These are phyloP conservation scores for Poicephalus meyeri DNA, from an alignment of 2,113 vertebrate species.

Conservation along the genomic window DNA sequence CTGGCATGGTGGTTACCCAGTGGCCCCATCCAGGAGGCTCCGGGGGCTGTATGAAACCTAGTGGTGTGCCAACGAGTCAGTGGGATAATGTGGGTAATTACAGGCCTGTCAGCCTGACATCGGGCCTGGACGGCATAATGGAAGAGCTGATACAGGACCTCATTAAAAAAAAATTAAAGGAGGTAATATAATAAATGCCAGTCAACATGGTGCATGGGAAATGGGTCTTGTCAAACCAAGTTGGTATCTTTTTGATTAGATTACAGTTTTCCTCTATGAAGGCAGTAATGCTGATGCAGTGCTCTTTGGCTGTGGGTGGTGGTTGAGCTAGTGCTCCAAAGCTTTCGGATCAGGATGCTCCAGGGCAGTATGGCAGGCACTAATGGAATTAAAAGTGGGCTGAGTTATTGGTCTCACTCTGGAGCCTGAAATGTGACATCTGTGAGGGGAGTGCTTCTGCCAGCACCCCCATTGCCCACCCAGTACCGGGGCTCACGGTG, in stretches of 20 bases:
- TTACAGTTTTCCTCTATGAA: background rate
- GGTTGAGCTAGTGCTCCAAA: background rate
- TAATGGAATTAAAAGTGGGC: accelerated
- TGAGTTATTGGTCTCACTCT: accelerated
- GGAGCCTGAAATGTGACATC: background rate
- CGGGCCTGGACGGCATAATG: background rate
- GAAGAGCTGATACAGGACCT: background rate
- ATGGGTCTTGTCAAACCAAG: background rate
- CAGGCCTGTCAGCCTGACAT: background rate
- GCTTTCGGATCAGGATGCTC: background rate
- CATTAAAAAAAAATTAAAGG: background rate
- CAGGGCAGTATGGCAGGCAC: background rate
- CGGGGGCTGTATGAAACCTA: accelerated
- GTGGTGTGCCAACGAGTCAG: accelerated
- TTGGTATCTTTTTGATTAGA: background rate
- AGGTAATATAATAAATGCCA: background rate
- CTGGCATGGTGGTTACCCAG: background rate
- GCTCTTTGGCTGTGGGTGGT: accelerated
- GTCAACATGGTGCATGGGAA: background rate
- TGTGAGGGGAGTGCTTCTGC: background rate
- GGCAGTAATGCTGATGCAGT: accelerated
- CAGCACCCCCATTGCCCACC: background rate
- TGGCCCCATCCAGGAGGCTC: background rate
- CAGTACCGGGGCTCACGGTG: background rate
- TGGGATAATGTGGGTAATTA: background rate